A percentile compares a stretch with the other conserved stretches of the same genome.
These are phyloP conservation scores for Schizopygopsis malacanthus DNA, from an alignment of 2,797 vertebrate genomes.

Conservation along the genomic window DNA sequence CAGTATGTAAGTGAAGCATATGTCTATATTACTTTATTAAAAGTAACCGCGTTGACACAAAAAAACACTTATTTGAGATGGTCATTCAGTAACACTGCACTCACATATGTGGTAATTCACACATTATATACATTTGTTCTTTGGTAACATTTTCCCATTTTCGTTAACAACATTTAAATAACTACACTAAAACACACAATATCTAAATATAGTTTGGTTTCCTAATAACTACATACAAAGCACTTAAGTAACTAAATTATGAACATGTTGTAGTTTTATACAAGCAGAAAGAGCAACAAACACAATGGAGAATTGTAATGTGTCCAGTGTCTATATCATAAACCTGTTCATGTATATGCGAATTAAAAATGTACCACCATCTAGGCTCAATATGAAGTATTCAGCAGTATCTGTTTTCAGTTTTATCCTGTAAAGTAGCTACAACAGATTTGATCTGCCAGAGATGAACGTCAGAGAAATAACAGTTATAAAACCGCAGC, in stretches of 20 bases:
- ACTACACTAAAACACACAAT: background rate
- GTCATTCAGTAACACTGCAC: background rate
- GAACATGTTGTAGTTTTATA: background rate
- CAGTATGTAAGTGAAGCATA: no score
- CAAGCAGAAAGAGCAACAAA: no score
- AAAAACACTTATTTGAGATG: no score
- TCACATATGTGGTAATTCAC: background rate
- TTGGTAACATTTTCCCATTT: background rate
- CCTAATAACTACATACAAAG: background rate
- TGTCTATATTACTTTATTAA: no score
- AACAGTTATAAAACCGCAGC: no score
- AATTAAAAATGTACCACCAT: background rate
- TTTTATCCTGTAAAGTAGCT: background rate
- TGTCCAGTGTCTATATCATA: background rate
- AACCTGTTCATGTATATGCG: background rate
- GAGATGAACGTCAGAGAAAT: no score
- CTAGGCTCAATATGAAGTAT: background rate
- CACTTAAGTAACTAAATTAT: background rate
- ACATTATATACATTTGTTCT: background rate
- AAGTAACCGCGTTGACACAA: no score
- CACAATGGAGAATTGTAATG: background rate
- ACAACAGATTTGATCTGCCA: background rate
- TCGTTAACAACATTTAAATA: background rate
- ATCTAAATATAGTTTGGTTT: background rate
- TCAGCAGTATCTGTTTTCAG: background rate